A percentile compares a stretch with the other conserved stretches of the same genome.
These are phyloP conservation scores for Cariama cristata DNA, from an alignment of 2,113 vertebrate species.

Conservation along the genomic window DNA sequence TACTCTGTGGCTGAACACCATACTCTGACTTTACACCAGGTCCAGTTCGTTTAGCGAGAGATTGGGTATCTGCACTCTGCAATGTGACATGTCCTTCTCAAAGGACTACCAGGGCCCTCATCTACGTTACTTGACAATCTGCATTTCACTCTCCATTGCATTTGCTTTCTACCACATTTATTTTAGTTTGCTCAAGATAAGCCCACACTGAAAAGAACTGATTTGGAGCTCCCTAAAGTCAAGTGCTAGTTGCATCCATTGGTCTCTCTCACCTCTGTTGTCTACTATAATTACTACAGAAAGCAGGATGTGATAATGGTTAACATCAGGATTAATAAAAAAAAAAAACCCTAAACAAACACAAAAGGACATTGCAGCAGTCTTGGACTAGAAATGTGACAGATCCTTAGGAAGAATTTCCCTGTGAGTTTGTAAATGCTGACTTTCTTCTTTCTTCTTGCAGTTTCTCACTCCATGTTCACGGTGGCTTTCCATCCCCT, in stretches of 20 bases:
- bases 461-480: not conserved
- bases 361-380: not conserved
- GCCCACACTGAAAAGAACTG: not conserved
- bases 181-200: not conserved
- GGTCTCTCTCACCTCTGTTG: not conserved
- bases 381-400: not conserved
- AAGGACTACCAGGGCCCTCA: not conserved
- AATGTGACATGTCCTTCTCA: accelerated
- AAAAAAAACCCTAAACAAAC: not conserved
- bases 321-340: not conserved
- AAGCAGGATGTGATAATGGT: not conserved
- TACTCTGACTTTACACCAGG: not conserved
- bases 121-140: not conserved
- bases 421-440: not conserved
- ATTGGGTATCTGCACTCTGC: not conserved
- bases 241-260: not conserved
- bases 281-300: not conserved
- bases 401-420: not conserved
- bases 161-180: not conserved
- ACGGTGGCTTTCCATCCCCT: not conserved
- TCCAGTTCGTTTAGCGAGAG: not conserved
- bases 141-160: not conserved
- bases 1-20: not conserved
- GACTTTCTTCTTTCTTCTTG: not conserved
- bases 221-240: not conserved